Conservation (phyloP, 1,140 invertebrate genomes). For the Nebria ingens region DNA sequence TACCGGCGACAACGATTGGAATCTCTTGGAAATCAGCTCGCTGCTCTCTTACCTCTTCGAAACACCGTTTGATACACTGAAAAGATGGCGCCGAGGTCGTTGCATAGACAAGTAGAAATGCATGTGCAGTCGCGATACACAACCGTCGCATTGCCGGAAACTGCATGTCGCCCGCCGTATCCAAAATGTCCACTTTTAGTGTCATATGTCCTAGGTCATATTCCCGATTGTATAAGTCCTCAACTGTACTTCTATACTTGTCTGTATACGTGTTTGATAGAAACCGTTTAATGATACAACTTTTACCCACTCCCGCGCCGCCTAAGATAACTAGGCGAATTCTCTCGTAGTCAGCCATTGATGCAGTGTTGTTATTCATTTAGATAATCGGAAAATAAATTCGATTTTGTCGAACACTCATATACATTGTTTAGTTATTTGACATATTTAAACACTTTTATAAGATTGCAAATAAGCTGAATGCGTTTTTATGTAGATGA, state of each 20-base stretch:
- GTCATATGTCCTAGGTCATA: constrained; percentile 65
- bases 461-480: too few species aligned
- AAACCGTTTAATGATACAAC: constrained; percentile 75
- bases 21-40: constrained; percentile 68
- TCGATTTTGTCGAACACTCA: too few species aligned
- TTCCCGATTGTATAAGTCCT: constrained; percentile 80
- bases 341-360: constrained; percentile 58
- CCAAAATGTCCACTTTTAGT: constrained; percentile 77
- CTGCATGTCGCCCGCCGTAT: constrained; percentile 78
- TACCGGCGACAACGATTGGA: constrained; percentile 76
- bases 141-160: constrained; percentile 80
- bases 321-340: constrained; percentile 78
- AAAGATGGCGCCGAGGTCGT: constrained; percentile 69
- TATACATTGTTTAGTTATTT: too few species aligned
- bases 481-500: too few species aligned
- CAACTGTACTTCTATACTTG: constrained; percentile 79
- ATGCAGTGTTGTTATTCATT: constrained; percentile 28
- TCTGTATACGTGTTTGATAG: constrained; percentile 76
- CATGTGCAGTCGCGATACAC: constrained; percentile 80
- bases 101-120: constrained; percentile 81
- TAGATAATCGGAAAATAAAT: background rate
- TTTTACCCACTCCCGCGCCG: constrained; percentile 71
- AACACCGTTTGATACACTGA: constrained; percentile 64
- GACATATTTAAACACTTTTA: too few species aligned
- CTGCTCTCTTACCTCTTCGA: constrained; percentile 75